Percentiles rank a stretch among this genome's conserved stretches.
These are phyloP conservation scores for Pomatorhinus ruficollis DNA, from an alignment of 2,113 vertebrate genomes.

Conservation along the genomic window DNA sequence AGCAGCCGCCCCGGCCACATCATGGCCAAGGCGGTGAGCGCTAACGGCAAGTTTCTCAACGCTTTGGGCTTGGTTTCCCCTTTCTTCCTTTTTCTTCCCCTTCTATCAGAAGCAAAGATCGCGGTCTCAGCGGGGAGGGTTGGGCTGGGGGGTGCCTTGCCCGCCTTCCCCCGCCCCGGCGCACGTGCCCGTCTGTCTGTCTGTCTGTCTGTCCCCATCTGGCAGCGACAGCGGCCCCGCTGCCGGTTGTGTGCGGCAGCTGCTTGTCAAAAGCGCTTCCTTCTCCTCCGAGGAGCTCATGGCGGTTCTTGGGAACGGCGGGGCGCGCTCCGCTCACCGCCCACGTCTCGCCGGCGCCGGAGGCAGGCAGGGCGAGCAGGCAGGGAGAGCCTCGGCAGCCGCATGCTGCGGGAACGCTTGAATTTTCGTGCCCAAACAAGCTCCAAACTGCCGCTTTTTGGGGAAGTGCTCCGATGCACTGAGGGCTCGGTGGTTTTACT, in stretches of 20 bases:
- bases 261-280: neutral
- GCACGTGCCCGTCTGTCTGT: neutral
- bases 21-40: neutral
- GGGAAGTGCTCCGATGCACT: neutral
- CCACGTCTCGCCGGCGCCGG: neutral
- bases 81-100: neutral
- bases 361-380: neutral
- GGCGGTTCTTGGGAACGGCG: neutral
- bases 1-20: neutral
- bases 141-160: neutral
- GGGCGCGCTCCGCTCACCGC: neutral
- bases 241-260: neutral
- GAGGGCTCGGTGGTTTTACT: neutral
- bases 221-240: neutral
- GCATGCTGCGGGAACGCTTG: neutral
- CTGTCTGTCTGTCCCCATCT: neutral
- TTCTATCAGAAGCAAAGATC: neutral
- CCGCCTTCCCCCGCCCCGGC: neutral
- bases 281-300: slow-evolving; percentile 5
- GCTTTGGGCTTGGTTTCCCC: neutral
- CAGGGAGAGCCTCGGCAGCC: neutral
- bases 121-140: neutral
- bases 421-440: neutral
- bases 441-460: neutral
- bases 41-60: neutral